Evolutionary conservation across 2,888 invertebrate species (phyloP).

Genomic region (Drosophila recens): DNA sequence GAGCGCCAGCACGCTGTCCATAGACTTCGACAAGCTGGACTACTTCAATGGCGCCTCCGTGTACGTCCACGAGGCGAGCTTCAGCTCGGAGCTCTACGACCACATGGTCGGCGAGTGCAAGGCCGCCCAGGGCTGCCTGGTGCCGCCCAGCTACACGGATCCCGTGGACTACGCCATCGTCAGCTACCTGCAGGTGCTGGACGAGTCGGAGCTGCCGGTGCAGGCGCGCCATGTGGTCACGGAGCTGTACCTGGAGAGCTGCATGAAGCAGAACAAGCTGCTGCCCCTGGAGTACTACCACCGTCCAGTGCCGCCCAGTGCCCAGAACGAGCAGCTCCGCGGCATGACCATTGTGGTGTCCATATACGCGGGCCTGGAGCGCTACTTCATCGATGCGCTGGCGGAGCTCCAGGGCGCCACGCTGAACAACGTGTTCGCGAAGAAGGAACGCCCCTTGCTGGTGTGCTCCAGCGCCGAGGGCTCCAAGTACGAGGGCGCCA

Average conservation of each 20-base stretch:
- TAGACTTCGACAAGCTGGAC: conserved; percentile 83
- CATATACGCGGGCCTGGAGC: conserved; percentile 90
- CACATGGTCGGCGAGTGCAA: conserved; percentile 86
- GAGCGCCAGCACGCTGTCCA: conserved; percentile 73
- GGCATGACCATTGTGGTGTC: conserved; percentile 93
- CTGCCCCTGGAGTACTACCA: conserved; percentile 90
- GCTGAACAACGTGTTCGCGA: conserved; percentile 89
- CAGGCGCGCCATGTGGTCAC: conserved; percentile 82
- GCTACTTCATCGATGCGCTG: conserved; percentile 90
- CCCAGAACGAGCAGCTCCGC: conserved; percentile 86
- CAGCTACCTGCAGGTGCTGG: conserved; percentile 85
- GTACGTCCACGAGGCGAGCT: conserved; percentile 85
- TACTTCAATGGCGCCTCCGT: conserved; percentile 81
- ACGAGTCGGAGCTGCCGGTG: conserved; percentile 70
- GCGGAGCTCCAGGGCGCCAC: conserved; percentile 90
- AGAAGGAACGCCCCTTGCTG: conserved; percentile 92
- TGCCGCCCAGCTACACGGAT: conserved; percentile 85
- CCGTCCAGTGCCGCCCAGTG: conserved; percentile 87
- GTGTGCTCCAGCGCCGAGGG: conserved; percentile 91
- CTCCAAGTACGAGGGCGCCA: conserved; percentile 92
- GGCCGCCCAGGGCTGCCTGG: conserved; percentile 87
- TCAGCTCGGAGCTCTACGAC: conserved; percentile 84
- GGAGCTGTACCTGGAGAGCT: conserved; percentile 84
- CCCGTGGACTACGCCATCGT: conserved; percentile 89
- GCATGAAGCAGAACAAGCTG: conserved; percentile 86